phyloP scores from a whole-genome alignment of 2,888 invertebrate genomes.

The Copidosoma aretas region DNA sequence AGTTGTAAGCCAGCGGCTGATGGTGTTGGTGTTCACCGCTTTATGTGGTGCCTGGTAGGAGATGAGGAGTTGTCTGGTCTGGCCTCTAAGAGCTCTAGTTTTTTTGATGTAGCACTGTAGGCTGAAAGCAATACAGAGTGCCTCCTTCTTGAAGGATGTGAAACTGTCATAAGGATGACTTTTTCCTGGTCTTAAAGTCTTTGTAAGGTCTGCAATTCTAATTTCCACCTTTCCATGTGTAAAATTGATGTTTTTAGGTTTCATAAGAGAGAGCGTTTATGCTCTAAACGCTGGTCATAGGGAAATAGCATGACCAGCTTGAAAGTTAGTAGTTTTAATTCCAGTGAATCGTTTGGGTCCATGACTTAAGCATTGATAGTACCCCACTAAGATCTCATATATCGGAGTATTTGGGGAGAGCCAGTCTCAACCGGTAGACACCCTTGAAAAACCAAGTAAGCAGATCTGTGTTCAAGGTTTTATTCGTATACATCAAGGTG shows the following conservation, averaged over 20 bases:
- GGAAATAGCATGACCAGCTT: not conserved
- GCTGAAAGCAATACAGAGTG: not conserved
- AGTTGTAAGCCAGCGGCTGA: constrained; percentile 8
- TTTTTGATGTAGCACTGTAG: not conserved
- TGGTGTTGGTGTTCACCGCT: not conserved
- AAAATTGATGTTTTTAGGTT: not conserved
- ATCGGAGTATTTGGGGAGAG: too few relatives aligned
- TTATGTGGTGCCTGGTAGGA: not conserved
- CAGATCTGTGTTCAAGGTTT: too few relatives aligned
- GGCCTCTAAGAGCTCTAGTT: not conserved
- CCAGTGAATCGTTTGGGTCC: not conserved
- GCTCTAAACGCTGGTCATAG: not conserved
- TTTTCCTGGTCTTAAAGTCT: not conserved
- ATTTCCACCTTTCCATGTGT: not conserved
- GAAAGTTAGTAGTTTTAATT: not conserved
- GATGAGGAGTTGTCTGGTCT: not conserved
- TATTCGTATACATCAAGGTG: too few relatives aligned
- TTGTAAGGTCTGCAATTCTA: not conserved
- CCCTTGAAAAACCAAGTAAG: too few relatives aligned
- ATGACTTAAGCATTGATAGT: not conserved
- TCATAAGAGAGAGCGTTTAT: not conserved
- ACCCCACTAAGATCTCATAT: too few relatives aligned
- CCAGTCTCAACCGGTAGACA: too few relatives aligned
- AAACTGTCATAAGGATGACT: not conserved
- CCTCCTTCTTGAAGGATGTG: not conserved